Evolutionary conservation across 2,113 vertebrate species (phyloP), one percentile per base, ranked within the genome.

Genomic region (Bostrychus sinensis): DNA sequence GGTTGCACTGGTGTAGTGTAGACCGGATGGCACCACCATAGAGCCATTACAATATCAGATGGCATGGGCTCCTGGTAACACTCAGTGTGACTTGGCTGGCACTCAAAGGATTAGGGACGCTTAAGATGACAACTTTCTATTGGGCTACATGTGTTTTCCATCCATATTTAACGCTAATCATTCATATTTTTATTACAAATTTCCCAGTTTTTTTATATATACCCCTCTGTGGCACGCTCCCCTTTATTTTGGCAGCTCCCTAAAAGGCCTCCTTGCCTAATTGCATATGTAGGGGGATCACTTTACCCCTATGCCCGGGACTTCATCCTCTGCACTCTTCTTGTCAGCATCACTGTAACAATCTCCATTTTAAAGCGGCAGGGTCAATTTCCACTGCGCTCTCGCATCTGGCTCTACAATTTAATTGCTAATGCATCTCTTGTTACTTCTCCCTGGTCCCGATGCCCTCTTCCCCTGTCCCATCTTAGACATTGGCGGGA

Each of bases 381-480:
- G 84, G 82, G 78, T 91, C 80, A 62, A 68, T 87, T 91, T 90
- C 80, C 79, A 86, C 41, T 68, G 70, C 20, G 69, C 62, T 45
- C 75, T 62, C 37, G 71, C 78, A 78, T 71, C 81, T 69, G 62
- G 62, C 78, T 79, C 72, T 38, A 20, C 75, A 76, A 60, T 77
- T 86, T 79, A 78, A 91, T 88, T 83, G 87, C 69, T 37, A 84
- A 68, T 71, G 72, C 70, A 20, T 84, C 81, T 91, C 83, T 34
- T 69, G 72, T 87, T 87, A 48, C 45, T 5, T 12, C 43, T 87
- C 81, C 48, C 53, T 25, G 23, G 36, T 68, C 55, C 45, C 46
- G 5, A 2, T 22, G 3, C 34, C 57, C n/a, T 42, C 7, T 43
- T 16, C 36, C 25, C 37, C 19, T 16, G 46, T 63, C 51, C 74